Evolutionary conservation across 1,140 invertebrate genomes (phyloP).

Genomic region (Solenopsis fugax): DNA sequence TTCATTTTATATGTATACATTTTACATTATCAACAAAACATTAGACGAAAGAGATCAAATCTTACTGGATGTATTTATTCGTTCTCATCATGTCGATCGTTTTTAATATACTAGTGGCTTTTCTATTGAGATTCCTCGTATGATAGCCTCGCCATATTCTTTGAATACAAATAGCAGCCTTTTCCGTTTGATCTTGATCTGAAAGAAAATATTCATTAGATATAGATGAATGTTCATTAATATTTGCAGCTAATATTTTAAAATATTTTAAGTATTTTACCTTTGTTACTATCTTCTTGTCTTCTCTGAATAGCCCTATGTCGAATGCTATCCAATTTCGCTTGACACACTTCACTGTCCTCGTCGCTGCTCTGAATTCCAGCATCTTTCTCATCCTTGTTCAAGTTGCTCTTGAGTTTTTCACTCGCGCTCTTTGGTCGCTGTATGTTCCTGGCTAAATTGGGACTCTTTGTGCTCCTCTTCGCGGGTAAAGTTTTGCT

Average conservation of each 20-base stretch:
- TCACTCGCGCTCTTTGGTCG: conserved; percentile 79
- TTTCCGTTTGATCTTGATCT: conserved; percentile 83
- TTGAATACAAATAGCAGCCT: conserved; percentile 94
- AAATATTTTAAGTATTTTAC: conserved; percentile 74
- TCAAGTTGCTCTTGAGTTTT: conserved; percentile 74
- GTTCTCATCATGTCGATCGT: conserved; percentile 93
- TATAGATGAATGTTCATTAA: background rate
- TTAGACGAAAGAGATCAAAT: conserved; percentile 62
- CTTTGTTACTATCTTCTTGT: conserved; percentile 85
- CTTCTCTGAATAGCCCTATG: conserved; percentile 87
- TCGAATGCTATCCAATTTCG: conserved; percentile 88
- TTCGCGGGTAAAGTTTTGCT: conserved; percentile 81
- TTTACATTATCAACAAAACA: conserved; percentile 1
- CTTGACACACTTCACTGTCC: conserved; percentile 88
- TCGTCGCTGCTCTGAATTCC: conserved; percentile 86
- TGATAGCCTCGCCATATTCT: conserved; percentile 95
- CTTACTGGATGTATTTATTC: conserved; percentile 95
- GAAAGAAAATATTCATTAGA: background rate
- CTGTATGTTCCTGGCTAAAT: conserved; percentile 78
- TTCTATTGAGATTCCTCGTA: conserved; percentile 92
- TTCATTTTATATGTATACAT: conserved; percentile 1
- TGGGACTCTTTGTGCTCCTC: conserved; percentile 79
- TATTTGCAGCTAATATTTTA: background rate
- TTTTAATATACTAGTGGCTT: conserved; percentile 91
- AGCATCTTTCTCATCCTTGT: conserved; percentile 74